These are phyloP conservation scores for Emberiza fucata DNA, from an alignment of 2,113 vertebrate species.

Conservation along the genomic window DNA sequence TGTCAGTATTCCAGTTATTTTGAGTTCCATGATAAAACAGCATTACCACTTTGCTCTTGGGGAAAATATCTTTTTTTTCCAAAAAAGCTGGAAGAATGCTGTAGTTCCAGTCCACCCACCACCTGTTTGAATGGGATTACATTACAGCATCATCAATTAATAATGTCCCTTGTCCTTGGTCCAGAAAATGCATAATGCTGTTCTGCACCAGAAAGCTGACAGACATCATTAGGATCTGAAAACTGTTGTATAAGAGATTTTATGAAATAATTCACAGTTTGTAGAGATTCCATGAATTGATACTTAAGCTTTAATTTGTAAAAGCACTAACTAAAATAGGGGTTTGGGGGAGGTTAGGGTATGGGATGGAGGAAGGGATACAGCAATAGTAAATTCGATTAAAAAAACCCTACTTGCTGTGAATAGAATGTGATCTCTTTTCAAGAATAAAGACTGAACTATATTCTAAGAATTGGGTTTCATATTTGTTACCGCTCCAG, in stretches of 20 bases:
- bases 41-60: background rate
- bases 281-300: background rate
- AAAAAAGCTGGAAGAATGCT: background rate
- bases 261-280: background rate
- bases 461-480: background rate
- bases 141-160: background rate
- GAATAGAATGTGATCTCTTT: background rate
- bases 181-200: background rate
- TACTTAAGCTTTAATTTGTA: background rate
- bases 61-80: background rate
- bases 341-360: background rate
- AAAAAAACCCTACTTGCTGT: background rate
- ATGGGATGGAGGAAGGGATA: background rate
- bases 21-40: background rate
- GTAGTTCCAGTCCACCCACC: background rate
- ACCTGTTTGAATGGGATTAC: background rate
- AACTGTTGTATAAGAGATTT: background rate
- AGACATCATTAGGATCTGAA: background rate
- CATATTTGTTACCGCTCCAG: background rate
- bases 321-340: background rate
- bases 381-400: background rate
- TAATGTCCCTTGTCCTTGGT: background rate
- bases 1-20: background rate
- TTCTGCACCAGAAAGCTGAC: background rate
- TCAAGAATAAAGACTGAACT: background rate